Evolutionary conservation across 2,113 vertebrate species (phyloP), one percentile per base, ranked within the genome.

Genomic region (Cettia cetti): DNA sequence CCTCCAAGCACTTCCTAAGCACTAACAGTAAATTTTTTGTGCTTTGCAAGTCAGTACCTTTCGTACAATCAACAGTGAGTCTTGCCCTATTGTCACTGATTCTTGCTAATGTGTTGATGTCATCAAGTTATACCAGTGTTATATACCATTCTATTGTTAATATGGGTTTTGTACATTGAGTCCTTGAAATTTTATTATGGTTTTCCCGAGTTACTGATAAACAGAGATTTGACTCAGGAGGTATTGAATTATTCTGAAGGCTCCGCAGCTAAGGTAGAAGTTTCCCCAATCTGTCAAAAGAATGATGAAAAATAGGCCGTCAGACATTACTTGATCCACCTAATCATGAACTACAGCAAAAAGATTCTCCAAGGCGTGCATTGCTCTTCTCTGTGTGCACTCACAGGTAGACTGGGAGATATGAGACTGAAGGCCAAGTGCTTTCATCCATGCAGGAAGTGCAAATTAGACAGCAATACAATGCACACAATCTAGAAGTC

Each of bases 271-370:
- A 77, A 95, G 23, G 24, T 60, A 91, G 94, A 57, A 72, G 50
- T 85, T 95, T 94, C 33, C 40, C 22, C 53, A 47, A 30, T 82
- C 75, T 97, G 64, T 91, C 78, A 97, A 94, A 94, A 83, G 53
- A 90, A 74, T 71, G n/a, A 82, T 82, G 63, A 90, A 92, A 95
- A 72, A 74, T 44, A 83, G 45, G 53, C 54, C 56, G 60, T 60
- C 64, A 94, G 61, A 75, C 30, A 87, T 90, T 92, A 56, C 68
- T 92, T 90, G 53, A 88, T 95, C 76, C 63, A 82, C 37, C 86
- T 95, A 91, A 92, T 95, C 82, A 86, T 66, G 53, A 86, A 50
- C 39, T 90, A 57, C 65, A 80, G 39, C 19, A 78, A 42, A 74
- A 66, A 81, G 60, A 40, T 69, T 83, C 81, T 93, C 39, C 71